These are phyloP conservation scores for Geococcyx californianus DNA, from an alignment of 2,113 vertebrate genomes.

Conservation along the genomic window DNA sequence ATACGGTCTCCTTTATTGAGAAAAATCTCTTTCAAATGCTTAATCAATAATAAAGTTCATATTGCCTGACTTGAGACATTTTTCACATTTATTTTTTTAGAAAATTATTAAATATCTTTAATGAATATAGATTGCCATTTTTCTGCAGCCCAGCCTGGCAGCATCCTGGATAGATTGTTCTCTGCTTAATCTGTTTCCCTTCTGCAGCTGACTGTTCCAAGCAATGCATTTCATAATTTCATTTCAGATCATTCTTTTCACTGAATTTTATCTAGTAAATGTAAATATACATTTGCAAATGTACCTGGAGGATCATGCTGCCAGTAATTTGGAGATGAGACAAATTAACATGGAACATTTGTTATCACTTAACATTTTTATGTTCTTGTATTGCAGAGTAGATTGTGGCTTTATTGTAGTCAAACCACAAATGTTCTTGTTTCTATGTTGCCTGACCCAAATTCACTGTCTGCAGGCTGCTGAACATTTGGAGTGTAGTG, in stretches of 20 bases:
- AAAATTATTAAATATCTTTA: slow-evolving; percentile 43
- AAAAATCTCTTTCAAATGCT: slow-evolving; percentile 43
- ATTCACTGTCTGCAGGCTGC: not conserved
- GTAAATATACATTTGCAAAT: slow-evolving; percentile 33
- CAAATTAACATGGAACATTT: not conserved
- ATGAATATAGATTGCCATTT: not conserved
- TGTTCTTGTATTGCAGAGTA: not conserved
- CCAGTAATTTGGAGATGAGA: slow-evolving; percentile 3
- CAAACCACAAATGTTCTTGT: not conserved
- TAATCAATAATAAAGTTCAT: slow-evolving; percentile 69
- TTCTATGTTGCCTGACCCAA: not conserved
- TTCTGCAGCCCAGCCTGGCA: not conserved
- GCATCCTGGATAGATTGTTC: not conserved
- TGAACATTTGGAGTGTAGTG: not conserved
- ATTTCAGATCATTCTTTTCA: slow-evolving; percentile 36
- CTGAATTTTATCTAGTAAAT: slow-evolving; percentile 1
- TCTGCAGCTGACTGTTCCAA: not conserved
- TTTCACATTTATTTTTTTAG: not conserved
- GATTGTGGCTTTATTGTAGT: not conserved
- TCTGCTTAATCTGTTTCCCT: not conserved
- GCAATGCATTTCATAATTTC: not conserved
- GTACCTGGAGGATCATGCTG: not conserved
- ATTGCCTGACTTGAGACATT: slow-evolving; percentile 31
- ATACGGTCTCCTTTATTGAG: slow-evolving; percentile 63
- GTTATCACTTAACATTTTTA: not conserved